Evolutionary conservation across 2,797 vertebrate genomes (phyloP).

Genomic region (Coendou prehensilis): DNA sequence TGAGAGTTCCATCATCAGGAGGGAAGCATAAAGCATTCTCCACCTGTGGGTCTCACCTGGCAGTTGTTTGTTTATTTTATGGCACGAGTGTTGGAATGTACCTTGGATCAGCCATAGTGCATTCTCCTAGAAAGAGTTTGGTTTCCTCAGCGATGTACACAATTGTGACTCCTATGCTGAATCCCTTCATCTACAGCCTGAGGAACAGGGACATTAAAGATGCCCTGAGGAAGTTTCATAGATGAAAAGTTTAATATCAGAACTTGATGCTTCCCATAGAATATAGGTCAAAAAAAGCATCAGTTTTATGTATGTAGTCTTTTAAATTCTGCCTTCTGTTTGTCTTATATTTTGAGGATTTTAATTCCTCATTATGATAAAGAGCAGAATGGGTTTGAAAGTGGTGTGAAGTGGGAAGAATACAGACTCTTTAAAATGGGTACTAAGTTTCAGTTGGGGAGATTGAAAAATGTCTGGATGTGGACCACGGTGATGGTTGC

Average conservation of each 20-base stretch:
- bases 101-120: not conserved
- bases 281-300: not conserved
- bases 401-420: not conserved
- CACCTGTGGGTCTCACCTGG: not conserved
- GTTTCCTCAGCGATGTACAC: not conserved
- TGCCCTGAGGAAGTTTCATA: not conserved
- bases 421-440: not conserved
- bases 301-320: not conserved
- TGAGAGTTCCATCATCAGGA: not conserved
- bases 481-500: not conserved
- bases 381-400: not conserved
- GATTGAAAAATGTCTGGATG: not conserved
- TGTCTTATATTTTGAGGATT: no score
- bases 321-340: not conserved
- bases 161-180: not conserved
- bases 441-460: not conserved
- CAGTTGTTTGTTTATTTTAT: not conserved
- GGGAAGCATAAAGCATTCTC: not conserved
- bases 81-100: not conserved
- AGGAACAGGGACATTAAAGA: not conserved
- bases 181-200: not conserved
- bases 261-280: no score
- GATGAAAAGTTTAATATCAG: not conserved
- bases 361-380: not conserved
- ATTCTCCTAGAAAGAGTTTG: not conserved